Evolutionary conservation across 2,113 vertebrate species (phyloP).

Genomic region (Epinephelus moara): DNA sequence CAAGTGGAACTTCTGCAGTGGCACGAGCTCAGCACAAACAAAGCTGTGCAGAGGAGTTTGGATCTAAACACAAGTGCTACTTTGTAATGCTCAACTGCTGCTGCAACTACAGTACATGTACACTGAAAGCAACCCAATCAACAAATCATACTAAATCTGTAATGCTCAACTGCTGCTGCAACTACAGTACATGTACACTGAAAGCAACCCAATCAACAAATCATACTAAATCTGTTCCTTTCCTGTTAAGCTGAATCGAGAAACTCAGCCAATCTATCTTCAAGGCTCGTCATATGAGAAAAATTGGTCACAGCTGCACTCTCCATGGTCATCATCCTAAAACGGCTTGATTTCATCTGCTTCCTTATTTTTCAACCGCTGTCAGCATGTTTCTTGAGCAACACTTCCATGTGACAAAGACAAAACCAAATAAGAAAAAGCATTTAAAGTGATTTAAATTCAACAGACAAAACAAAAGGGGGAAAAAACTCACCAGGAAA

Average conservation of each 20-base stretch:
- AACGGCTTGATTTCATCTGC: background rate
- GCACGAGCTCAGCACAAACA: conserved; percentile 29
- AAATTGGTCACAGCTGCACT: too few species aligned
- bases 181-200: too few species aligned
- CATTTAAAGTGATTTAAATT: too few species aligned
- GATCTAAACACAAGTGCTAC: conserved; percentile 1
- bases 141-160: background rate
- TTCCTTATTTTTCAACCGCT: background rate
- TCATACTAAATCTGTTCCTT: background rate
- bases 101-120: too few species aligned
- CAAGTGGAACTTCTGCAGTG: conserved; percentile 36
- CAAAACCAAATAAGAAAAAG: background rate
- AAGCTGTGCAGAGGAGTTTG: background rate
- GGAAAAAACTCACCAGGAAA: too few species aligned
- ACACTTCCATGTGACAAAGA: background rate
- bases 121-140: too few species aligned
- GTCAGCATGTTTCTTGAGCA: background rate
- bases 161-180: background rate
- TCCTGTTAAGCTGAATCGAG: background rate
- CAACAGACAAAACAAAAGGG: too few species aligned
- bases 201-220: too few species aligned
- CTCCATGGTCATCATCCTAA: too few species aligned
- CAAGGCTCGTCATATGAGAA: background rate
- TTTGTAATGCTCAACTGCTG: background rate
- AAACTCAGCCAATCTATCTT: background rate